phyloP scores from a whole-genome alignment of 2,113 vertebrate species.

The Silurus meridionalis region DNA sequence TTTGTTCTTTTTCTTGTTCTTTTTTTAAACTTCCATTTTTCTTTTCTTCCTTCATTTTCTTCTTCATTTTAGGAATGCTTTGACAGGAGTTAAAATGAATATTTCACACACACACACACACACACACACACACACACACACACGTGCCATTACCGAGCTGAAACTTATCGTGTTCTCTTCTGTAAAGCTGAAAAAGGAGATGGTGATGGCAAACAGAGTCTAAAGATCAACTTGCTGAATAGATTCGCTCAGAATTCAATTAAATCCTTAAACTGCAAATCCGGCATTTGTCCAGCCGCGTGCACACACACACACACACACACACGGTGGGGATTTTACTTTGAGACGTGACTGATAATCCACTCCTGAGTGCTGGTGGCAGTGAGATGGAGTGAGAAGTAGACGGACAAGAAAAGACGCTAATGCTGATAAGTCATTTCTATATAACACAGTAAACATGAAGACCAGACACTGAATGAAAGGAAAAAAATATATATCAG shows the following conservation, averaged over 20 bases:
- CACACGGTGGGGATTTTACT: constrained; percentile 17
- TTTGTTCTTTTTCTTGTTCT: neutral
- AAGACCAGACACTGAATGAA: neutral
- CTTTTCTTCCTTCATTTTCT: no score
- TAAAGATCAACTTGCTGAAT: constrained; percentile 41
- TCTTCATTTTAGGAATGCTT: neutral
- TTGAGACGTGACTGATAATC: neutral
- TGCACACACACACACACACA: neutral
- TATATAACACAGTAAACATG: neutral
- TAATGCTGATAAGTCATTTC: neutral
- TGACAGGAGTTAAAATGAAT: neutral
- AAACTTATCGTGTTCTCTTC: constrained; percentile 17
- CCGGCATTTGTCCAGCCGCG: neutral
- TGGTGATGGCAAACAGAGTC: neutral
- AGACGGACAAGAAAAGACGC: neutral
- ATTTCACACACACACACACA: neutral
- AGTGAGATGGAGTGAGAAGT: neutral
- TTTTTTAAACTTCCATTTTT: no score
- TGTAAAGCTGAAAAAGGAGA: constrained; percentile 40
- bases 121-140: neutral
- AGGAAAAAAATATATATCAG: neutral
- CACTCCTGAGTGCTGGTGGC: neutral
- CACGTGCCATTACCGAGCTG: neutral
- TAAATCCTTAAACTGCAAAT: constrained; percentile 26
- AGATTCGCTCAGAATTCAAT: constrained; percentile 42